Evolutionary conservation across 2,113 vertebrate species (phyloP).

Genomic region (Eurystomus gularis): DNA sequence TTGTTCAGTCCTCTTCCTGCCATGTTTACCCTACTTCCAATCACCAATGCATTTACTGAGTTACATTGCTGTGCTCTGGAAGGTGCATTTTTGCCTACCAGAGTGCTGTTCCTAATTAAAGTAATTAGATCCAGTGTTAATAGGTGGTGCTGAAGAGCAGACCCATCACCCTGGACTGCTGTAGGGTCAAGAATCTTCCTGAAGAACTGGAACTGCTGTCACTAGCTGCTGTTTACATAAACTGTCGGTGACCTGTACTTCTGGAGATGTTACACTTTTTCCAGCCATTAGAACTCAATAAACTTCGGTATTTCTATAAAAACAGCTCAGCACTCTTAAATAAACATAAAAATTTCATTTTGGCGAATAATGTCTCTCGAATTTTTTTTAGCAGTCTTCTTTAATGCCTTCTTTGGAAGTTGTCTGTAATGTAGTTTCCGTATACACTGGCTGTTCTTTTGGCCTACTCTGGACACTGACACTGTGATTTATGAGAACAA

Average conservation of each 20-base stretch:
- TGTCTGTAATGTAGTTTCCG: background rate
- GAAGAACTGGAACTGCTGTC: background rate
- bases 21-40: background rate
- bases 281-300: background rate
- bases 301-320: background rate
- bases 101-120: background rate
- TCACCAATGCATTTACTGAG: background rate
- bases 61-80: background rate
- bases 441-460: accelerated
- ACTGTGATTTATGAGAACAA: background rate
- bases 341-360: background rate
- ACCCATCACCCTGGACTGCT: accelerated
- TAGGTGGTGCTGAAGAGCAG: conserved; percentile 7
- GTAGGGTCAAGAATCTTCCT: background rate
- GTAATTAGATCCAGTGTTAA: background rate
- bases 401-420: background rate
- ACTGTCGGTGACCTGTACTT: background rate
- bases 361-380: background rate
- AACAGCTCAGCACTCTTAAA: background rate
- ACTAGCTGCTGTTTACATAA: background rate
- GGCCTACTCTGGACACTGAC: background rate
- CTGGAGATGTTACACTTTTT: background rate
- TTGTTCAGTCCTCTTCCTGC: background rate
- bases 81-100: background rate
- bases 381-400: background rate